Evolutionary conservation across 2,888 invertebrate species (phyloP).

Genomic region (Gymnoscelis rufifasciata): DNA sequence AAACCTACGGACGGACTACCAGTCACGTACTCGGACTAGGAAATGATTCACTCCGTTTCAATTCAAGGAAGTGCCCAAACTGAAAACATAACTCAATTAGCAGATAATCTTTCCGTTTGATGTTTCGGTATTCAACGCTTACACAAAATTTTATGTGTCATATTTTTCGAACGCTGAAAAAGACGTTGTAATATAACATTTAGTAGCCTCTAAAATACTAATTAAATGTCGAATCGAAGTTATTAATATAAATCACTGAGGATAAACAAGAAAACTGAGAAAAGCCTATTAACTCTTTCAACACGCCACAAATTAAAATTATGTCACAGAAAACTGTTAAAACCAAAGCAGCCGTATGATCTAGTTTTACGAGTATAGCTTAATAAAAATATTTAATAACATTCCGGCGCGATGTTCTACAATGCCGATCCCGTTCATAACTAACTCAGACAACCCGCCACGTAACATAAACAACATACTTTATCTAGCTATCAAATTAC

Average conservation of each 20-base stretch:
- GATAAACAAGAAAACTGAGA: slow-evolving; percentile 25
- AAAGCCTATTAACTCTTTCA: slow-evolving; percentile 39
- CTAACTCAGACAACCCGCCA: slow-evolving; percentile 41
- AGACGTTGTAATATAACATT: slow-evolving; percentile 27
- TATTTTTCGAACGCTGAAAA: slow-evolving; percentile 21
- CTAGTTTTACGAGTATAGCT: slow-evolving; percentile 58
- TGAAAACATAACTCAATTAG: slow-evolving; percentile 1
- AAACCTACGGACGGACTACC: not conserved
- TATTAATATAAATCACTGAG: slow-evolving; percentile 23
- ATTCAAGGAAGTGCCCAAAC: not conserved
- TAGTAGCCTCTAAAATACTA: slow-evolving; percentile 22
- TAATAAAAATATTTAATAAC: slow-evolving; percentile 70
- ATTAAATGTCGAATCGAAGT: slow-evolving; percentile 24
- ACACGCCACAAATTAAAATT: slow-evolving; percentile 49
- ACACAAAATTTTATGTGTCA: slow-evolving; percentile 14
- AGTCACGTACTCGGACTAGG: not conserved
- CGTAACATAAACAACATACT: slow-evolving; percentile 47
- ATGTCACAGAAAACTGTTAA: slow-evolving; percentile 44
- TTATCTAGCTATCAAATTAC: slow-evolving; percentile 59
- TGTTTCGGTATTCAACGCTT: slow-evolving; percentile 11
- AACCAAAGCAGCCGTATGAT: slow-evolving; percentile 48
- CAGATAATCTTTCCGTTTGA: slow-evolving; percentile 4
- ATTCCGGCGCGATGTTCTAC: slow-evolving; percentile 58
- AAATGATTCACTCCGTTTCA: too few species aligned
- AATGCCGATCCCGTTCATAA: slow-evolving; percentile 51